phyloP scores from a whole-genome alignment of 2,888 invertebrate species.

The Cremastinae sp. region DNA sequence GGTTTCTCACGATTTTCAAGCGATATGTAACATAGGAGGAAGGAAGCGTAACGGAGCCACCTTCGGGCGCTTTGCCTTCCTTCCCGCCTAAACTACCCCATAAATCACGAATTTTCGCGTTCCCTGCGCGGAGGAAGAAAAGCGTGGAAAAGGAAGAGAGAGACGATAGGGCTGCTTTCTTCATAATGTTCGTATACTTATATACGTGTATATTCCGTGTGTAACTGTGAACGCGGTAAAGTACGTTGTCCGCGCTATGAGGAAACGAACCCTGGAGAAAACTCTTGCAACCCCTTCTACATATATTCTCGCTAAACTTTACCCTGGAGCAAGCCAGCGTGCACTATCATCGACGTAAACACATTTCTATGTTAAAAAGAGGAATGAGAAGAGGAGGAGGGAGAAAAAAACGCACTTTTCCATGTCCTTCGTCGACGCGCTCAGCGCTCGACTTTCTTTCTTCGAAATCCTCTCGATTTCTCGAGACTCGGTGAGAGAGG shows the following conservation, averaged over 20 bases:
- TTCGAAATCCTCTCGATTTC: slow-evolving; percentile 23
- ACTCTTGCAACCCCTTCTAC: slow-evolving; percentile 56
- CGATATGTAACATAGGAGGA: slow-evolving; percentile 41
- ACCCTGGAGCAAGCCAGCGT: slow-evolving; percentile 57
- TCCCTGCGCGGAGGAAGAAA: slow-evolving; percentile 38
- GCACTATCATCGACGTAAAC: slow-evolving; percentile 68
- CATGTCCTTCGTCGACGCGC: slow-evolving; percentile 60
- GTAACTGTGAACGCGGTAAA: slow-evolving; percentile 51
- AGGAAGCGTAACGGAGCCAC: slow-evolving; percentile 37
- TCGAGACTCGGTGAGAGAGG: slow-evolving; percentile 43
- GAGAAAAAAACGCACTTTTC: slow-evolving; percentile 18
- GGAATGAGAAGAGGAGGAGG: not conserved
- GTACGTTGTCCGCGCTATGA: slow-evolving; percentile 61
- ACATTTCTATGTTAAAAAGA: slow-evolving; percentile 65
- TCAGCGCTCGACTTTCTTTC: slow-evolving; percentile 64
- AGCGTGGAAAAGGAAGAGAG: slow-evolving; percentile 43
- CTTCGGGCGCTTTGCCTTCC: slow-evolving; percentile 35
- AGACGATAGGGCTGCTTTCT: slow-evolving; percentile 19
- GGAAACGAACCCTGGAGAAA: slow-evolving; percentile 62
- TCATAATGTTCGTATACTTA: not conserved
- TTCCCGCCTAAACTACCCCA: slow-evolving; percentile 50
- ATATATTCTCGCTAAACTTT: slow-evolving; percentile 63
- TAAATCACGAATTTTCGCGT: slow-evolving; percentile 60
- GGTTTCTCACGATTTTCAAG: slow-evolving; percentile 48
- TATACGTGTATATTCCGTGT: slow-evolving; percentile 22